Evolutionary conservation across 2,797 vertebrate genomes (phyloP).

Genomic region (Melanotaenia pygmaea): DNA sequence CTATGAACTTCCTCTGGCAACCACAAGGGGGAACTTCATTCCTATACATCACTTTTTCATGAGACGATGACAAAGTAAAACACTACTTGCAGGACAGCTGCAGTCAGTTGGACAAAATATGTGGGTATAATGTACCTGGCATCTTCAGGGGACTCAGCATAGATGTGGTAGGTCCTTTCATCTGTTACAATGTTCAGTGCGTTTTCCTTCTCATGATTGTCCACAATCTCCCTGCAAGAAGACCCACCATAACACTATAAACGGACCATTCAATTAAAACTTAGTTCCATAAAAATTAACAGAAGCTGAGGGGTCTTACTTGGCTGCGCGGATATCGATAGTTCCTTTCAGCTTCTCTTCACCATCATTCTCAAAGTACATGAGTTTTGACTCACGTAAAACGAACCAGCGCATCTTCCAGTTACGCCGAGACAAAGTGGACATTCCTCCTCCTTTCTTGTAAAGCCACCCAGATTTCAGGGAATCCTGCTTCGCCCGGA

Average conservation of each 20-base stretch:
- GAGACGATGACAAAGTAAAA: slow-evolving; percentile 19
- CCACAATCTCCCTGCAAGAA: slow-evolving; percentile 88
- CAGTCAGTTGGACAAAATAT: background rate
- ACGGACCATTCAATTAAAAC: background rate
- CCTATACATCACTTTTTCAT: slow-evolving; percentile 43
- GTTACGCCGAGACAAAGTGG: slow-evolving; percentile 91
- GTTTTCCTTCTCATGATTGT: slow-evolving; percentile 95
- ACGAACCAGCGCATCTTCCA: slow-evolving; percentile 97
- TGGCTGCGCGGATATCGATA: slow-evolving; percentile 87
- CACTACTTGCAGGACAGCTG: slow-evolving; percentile 10
- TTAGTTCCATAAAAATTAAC: background rate
- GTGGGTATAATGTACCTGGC: slow-evolving; percentile 84
- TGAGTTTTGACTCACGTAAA: slow-evolving; percentile 89
- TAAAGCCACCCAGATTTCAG: slow-evolving; percentile 93
- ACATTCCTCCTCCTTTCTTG: slow-evolving; percentile 93
- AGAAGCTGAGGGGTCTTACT: slow-evolving; percentile 77
- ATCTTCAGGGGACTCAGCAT: slow-evolving; percentile 93
- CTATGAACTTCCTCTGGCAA: slow-evolving; percentile 48
- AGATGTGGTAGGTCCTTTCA: slow-evolving; percentile 92
- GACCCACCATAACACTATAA: background rate
- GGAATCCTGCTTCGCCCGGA: slow-evolving; percentile 92
- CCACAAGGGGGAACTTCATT: slow-evolving; percentile 75
- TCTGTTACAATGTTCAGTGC: slow-evolving; percentile 91
- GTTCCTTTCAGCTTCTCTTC: slow-evolving; percentile 93
- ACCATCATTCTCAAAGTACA: slow-evolving; percentile 93